A percentile compares a stretch with the other conserved stretches of the same genome.
Conservation (phyloP, 30 jellyfish, hydroid and myxozoan species). For the Aurelia coerulea region DNA sequence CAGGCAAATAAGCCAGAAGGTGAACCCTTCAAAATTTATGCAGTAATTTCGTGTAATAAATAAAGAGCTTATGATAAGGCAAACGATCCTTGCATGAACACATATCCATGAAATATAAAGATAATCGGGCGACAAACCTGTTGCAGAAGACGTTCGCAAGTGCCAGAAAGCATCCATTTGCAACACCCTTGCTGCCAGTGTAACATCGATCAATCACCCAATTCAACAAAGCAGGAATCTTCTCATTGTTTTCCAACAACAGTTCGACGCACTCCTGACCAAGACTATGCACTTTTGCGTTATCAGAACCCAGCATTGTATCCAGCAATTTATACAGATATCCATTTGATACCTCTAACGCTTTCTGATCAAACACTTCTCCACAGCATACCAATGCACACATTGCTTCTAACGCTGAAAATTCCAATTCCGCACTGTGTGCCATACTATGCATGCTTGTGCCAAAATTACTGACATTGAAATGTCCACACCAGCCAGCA, state of each 20-base stretch:
- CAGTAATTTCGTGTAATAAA: neutral
- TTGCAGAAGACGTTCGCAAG: constrained; percentile 96
- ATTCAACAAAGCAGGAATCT: constrained; percentile 91
- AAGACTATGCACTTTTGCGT: constrained; percentile 83
- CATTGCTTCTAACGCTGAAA: constrained; percentile 99
- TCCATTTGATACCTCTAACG: constrained; percentile 97
- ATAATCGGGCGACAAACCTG: constrained; percentile 51
- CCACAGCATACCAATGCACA: constrained; percentile 99
- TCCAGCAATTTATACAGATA: constrained; percentile 88
- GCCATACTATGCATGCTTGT: constrained; percentile 82
- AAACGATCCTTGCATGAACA: too few relatives aligned
- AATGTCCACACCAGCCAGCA: constrained; percentile 99
- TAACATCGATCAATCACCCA: constrained; percentile 97
- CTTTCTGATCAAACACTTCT: constrained; percentile 97
- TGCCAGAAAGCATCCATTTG: constrained; percentile 97
- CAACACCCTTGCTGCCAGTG: constrained; percentile 92
- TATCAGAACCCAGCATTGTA: constrained; percentile 93
- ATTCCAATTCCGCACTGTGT: constrained; percentile 90
- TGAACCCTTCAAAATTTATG: neutral
- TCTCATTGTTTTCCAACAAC: constrained; percentile 94
- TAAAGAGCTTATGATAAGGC: neutral
- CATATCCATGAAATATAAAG: too few relatives aligned
- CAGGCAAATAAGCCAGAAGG: neutral
- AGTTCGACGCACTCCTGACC: constrained; percentile 98
- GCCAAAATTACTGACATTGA: constrained; percentile 87